phyloP scores from a whole-genome alignment of 2,888 invertebrate genomes.

The Pristionchus arcanus region DNA sequence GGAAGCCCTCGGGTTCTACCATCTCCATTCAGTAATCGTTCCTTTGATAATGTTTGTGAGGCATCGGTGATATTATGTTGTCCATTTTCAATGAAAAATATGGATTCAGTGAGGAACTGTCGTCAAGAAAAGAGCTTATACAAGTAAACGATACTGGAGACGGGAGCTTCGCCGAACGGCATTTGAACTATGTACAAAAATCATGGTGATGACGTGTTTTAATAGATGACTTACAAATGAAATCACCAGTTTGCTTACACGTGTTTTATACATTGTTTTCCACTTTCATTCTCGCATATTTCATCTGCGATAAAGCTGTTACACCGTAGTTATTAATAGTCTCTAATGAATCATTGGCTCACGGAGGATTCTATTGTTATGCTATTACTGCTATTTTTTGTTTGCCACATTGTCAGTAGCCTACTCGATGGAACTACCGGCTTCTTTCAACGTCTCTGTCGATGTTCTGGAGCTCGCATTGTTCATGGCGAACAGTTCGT shows the following conservation, averaged over 20 bases:
- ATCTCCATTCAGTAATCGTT: neutral
- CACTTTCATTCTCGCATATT: neutral
- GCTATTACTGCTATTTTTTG: neutral
- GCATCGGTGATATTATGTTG: neutral
- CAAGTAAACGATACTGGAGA: neutral
- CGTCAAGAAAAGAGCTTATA: neutral
- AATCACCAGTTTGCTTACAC: too few species aligned
- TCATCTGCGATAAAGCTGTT: neutral
- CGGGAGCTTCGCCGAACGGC: neutral
- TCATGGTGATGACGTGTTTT: neutral
- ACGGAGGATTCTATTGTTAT: neutral
- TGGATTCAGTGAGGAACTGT: neutral
- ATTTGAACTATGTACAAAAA: neutral
- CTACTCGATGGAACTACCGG: neutral
- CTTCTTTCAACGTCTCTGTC: neutral
- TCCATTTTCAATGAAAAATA: neutral
- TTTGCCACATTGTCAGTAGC: neutral
- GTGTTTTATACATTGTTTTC: too few species aligned
- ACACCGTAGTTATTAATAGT: too few species aligned
- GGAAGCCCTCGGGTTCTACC: neutral
- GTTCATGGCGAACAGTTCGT: neutral
- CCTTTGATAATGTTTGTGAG: neutral
- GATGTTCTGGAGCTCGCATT: neutral
- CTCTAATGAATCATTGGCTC: neutral
- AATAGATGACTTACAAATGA: too few species aligned